Evolutionary conservation across 2,888 invertebrate species (phyloP), one percentile per base, ranked within the genome.

Genomic region (Archips xylosteana): DNA sequence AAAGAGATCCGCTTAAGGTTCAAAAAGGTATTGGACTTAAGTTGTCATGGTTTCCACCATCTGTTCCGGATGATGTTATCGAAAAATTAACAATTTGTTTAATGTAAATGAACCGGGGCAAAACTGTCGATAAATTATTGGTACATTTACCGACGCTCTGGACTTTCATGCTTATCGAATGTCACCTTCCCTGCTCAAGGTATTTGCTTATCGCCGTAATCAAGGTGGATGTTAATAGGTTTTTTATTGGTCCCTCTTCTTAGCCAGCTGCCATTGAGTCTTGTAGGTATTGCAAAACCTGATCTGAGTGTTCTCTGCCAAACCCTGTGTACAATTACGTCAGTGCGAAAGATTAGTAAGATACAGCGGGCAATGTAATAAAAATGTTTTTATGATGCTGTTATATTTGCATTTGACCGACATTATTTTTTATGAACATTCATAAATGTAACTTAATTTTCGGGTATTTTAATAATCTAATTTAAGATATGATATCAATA

Each of bases 51-150:
- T 82, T 82, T 76, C 76, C 78, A 82, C 92, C 94, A 94, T 92
- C 92, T 94, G 94, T 93, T 92, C 88, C 90, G 88, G 91, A 91
- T 87, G 94, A 94, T 93, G 90, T 88, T 93, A 94, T 94, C 94
- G 88, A 92, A 92, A 93, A 94, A 94, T 94, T 94, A 94, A 94
- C 93, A 94, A 94, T 94, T 94, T 94, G 94, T 94, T 94, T 93
- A 94, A 94, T 92, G 91, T 90, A 93, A 94, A 94, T 93, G 91
- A 92, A 89, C 87, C 88, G 90, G 89, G 89, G 90, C 90, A 89
- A 91, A 88, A 86, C 84, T 83, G 81, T 88, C 89, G 87, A 91
- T 94, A 94, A 94, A 91, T 94, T 93, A 92, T 92, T 85, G 85
- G 85, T 80, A 81, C 89, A 85, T 87, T 92, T 89, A 91, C 89